Base-by-base conservation (phyloP, 2,888 invertebrate genomes). In the Sipha maydis region DNA sequence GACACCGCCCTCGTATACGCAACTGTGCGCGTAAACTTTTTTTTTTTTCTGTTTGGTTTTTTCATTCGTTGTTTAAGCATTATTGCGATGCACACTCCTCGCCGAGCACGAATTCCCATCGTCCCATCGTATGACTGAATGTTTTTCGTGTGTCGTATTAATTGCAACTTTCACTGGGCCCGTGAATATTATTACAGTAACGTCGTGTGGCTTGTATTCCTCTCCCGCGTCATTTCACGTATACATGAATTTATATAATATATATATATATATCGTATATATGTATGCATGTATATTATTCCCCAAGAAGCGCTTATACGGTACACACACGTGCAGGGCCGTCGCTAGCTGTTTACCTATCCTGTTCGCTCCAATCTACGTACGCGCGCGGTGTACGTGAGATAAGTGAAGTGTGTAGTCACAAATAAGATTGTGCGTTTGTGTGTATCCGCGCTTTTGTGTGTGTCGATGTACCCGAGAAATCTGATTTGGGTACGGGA, bases 401-500 rank as follows among this genome's bases (percentile, higher is more conserved):
- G 84, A 77, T 41, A 77, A 85, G 76, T 76, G 67, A 76, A 76
- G 75, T 76, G 54, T 75, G 38, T 73, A 76, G 71, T 56, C 54
- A 38, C 75, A 76, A 76, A 76, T 41, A 77, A 85, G 61, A 85
- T 85, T 41, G 41, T n/a, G 76, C 82, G n/a, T n/a, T 41, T 8
- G 7, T 38, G 17, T 7, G 2, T 2, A 4, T 19, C 4, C 25
- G 41, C 14, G 41, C 34, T 34, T 4, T 2, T 3, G 41, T 76
- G n/a, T 2, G 77, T 48, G 61, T 61, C 38, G 77, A 85, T 84
- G 31, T 54, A 25, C 69, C 54, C 56, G 75, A 75, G 25, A 9
- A 79, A 88, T 54, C 75, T 25, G 86, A 88, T 88, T 88, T 61
- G 38, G 80, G 79, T 4, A 4, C 61, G 80, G 79, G 79, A 86